These are phyloP conservation scores for Pseudolaguvia tuberculata DNA, from an alignment of 2,113 vertebrate species.

Conservation along the genomic window DNA sequence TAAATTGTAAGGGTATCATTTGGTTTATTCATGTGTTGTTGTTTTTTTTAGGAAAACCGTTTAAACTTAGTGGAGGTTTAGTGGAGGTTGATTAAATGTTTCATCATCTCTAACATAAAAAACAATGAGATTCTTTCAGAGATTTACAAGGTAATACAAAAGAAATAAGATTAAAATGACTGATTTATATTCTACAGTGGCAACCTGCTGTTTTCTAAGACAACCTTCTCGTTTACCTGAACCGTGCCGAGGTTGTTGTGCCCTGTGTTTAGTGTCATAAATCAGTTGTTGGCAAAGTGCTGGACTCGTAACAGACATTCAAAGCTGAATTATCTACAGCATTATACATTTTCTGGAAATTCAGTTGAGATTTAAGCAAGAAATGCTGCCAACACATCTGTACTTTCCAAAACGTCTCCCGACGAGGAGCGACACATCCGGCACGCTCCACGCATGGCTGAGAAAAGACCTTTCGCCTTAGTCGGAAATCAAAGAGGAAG, in stretches of 20 bases:
- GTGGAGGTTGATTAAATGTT: neutral
- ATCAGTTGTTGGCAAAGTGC: neutral
- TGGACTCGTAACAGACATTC: neutral
- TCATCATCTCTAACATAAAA: neutral
- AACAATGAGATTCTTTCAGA: neutral
- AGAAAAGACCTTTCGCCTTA: slow-evolving; percentile 47
- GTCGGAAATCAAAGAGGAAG: slow-evolving; percentile 58
- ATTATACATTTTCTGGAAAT: too few species aligned
- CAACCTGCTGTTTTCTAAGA: neutral
- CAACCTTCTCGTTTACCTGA: neutral
- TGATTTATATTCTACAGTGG: neutral
- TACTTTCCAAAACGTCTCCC: slow-evolving; percentile 28
- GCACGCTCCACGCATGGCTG: slow-evolving; percentile 52
- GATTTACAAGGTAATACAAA: neutral
- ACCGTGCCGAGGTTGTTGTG: neutral
- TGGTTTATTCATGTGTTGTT: too few species aligned
- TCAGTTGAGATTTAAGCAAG: neutral
- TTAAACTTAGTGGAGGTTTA: neutral
- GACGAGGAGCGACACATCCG: slow-evolving; percentile 45
- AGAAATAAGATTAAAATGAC: neutral
- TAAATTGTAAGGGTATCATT: neutral
- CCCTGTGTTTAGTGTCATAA: neutral
- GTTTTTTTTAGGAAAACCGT: too few species aligned
- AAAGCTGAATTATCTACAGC: neutral
- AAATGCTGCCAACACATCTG: slow-evolving; percentile 35